These are phyloP conservation scores for Athalia rosae DNA, from an alignment of 2,888 invertebrate genomes.

Conservation along the genomic window DNA sequence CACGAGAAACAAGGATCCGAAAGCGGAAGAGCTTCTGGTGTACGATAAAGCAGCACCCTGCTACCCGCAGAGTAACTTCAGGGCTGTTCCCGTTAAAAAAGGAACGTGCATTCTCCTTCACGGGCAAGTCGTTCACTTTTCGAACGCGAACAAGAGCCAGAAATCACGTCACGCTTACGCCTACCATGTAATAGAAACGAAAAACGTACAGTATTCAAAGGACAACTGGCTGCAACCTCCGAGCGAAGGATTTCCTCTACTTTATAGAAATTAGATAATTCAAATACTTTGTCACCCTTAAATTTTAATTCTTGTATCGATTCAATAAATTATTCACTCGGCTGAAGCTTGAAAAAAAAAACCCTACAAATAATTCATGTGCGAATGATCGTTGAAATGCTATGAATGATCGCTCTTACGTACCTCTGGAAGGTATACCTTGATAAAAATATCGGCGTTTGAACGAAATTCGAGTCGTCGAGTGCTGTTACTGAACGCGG, in stretches of 20 bases:
- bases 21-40: constrained; percentile 78
- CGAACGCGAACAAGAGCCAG: constrained; percentile 88
- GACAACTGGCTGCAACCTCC: constrained; percentile 93
- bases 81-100: constrained; percentile 87
- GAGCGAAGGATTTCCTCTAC: constrained; percentile 80
- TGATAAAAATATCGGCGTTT: too few species aligned
- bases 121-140: constrained; percentile 95
- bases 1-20: constrained; percentile 81
- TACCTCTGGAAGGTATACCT: too few species aligned
- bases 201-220: constrained; percentile 83
- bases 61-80: constrained; percentile 85
- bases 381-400: too few species aligned
- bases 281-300: not conserved
- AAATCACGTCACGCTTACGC: constrained; percentile 95
- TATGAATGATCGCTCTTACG: too few species aligned
- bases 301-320: too few species aligned
- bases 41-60: constrained; percentile 82
- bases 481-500: too few species aligned
- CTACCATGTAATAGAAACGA: constrained; percentile 92
- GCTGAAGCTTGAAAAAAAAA: too few species aligned
- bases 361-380: too few species aligned
- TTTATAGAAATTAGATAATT: constrained; percentile 77
- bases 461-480: too few species aligned
- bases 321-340: too few species aligned
- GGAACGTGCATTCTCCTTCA: constrained; percentile 93